phyloP scores from a whole-genome alignment of 2,113 vertebrate genomes.

The Dolichallabes microphthalmus region DNA sequence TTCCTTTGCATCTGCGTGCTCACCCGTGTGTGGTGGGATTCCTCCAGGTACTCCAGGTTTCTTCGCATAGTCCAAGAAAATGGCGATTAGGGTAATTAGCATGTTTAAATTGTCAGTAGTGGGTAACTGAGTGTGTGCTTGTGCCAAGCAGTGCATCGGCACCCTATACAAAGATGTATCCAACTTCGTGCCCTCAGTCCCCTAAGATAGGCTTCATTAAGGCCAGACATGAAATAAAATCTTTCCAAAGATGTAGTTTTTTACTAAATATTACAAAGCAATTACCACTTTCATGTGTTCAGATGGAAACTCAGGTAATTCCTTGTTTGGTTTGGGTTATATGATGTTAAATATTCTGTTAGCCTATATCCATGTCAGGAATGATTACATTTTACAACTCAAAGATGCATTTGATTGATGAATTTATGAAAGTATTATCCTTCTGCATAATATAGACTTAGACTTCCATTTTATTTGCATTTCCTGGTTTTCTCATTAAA shows the following conservation, averaged over 20 bases:
- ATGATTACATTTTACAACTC: background rate
- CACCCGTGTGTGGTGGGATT: too few relatives aligned
- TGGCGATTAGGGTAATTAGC: too few relatives aligned
- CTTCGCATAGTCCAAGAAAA: too few relatives aligned
- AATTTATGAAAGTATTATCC: background rate
- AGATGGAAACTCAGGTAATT: background rate
- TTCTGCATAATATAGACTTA: background rate
- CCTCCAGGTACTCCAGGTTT: too few relatives aligned
- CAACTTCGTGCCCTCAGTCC: too few relatives aligned
- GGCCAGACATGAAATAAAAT: background rate
- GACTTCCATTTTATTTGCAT: background rate
- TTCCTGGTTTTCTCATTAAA: background rate
- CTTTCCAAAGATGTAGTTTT: background rate
- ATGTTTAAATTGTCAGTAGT: too few relatives aligned
- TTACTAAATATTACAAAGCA: background rate
- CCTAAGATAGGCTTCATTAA: too few relatives aligned
- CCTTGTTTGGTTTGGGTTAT: background rate
- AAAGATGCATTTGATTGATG: background rate
- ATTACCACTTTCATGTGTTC: background rate
- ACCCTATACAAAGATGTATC: too few relatives aligned
- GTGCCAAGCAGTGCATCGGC: too few relatives aligned
- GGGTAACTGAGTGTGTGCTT: too few relatives aligned
- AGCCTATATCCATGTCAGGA: background rate
- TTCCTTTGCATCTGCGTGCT: too few relatives aligned
- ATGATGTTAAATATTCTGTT: background rate